Evolutionary conservation across 2,797 vertebrate genomes (phyloP), one percentile per base, ranked within the genome.

Genomic region (Malacoraja senta): DNA sequence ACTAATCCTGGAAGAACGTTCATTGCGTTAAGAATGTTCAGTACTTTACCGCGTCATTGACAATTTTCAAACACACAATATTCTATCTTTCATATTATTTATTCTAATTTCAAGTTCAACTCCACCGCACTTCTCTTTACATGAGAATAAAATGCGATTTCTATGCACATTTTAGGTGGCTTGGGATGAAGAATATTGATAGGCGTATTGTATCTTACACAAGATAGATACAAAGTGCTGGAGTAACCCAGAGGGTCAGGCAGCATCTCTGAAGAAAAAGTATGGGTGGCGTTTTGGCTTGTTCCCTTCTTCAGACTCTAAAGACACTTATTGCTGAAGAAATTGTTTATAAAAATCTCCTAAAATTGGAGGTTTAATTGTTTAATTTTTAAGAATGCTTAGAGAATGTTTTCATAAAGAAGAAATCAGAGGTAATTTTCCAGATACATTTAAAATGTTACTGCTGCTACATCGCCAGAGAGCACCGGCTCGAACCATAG

Each of bases 21-120:
- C 32, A 63, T 26, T 63, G 26, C 13, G n/a, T 12, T 12, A 78
- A 78, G 19, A 53, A 6, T 53, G 44, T 6, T 24, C 12, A n/a
- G 12, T 86, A 26, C 3, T 3, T 58, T n/a, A 6, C 1, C n/a
- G 10, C 12, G 58, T 63, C 26, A 61, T 10, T 17, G 12, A 61
- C 26, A 84, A 58, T 84, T 84, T 84, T 84, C 81, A 84, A 61
- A 53, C 80, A n/a, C 13, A 19, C 83, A 86, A 19, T 86, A n/a
- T 63, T 86, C 26, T 15, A 32, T 15, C 0, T 86, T 86, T 29
- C 10, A 86, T 15, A 86, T 63, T 86, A 63, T 58, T 9, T 44
- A 58, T 29, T 2, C 26, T 58, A 58, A 29, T 29, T 84, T 3
- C 53, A 61, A 61, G 24, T 9, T 83, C 80, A 58, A 13, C 53